Conservation (phyloP, 1,140 invertebrate genomes). For the Caenorhabditis inopinata region DNA sequence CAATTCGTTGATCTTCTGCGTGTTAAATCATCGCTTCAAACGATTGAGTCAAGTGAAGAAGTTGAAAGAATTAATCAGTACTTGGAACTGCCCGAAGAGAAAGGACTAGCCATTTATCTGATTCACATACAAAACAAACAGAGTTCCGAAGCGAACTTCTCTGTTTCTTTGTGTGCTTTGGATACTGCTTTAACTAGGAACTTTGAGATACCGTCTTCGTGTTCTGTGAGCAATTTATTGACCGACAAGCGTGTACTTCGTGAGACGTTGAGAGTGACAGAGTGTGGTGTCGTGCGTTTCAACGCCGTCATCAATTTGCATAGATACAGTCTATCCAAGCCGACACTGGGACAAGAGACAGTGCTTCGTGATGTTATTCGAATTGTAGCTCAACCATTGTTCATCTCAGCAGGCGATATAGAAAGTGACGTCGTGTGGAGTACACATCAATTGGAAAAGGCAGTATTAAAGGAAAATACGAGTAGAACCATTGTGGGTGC, state of each 20-base stretch:
- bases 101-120: slow-evolving; percentile 11
- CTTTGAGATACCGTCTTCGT: not conserved
- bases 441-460: slow-evolving; percentile 32
- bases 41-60: slow-evolving; percentile 21
- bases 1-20: not conserved
- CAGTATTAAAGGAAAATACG: not conserved
- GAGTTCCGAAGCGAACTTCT: not conserved
- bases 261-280: slow-evolving; percentile 32
- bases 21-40: not conserved
- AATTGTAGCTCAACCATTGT: slow-evolving; percentile 48
- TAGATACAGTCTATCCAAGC: slow-evolving; percentile 35
- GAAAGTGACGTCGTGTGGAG: slow-evolving; percentile 41
- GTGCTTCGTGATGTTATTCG: slow-evolving; percentile 35
- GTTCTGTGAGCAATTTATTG: slow-evolving; percentile 15
- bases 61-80: slow-evolving; percentile 32
- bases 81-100: slow-evolving; percentile 26
- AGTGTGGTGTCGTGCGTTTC: slow-evolving; percentile 32
- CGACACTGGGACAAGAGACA: slow-evolving; percentile 31
- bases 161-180: not conserved
- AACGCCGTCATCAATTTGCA: slow-evolving; percentile 49
- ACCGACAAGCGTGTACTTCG: slow-evolving; percentile 26
- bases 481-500: slow-evolving; percentile 8
- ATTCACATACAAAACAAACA: not conserved
- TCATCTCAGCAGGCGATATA: slow-evolving; percentile 39
- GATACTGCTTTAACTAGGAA: not conserved